phyloP scores from a whole-genome alignment of 1,140 invertebrate genomes.

The Drosophila fuyamai region DNA sequence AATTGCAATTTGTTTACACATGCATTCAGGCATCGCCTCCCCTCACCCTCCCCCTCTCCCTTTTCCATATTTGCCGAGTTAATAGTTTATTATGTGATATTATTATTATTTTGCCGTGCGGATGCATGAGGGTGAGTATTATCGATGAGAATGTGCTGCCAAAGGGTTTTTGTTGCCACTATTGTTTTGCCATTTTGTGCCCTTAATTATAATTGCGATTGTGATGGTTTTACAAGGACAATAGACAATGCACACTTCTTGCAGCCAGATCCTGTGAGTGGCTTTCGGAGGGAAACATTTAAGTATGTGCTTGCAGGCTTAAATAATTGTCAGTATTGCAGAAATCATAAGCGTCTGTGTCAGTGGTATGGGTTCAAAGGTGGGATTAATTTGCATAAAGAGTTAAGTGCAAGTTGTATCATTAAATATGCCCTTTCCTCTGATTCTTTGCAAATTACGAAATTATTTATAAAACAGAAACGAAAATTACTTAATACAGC shows the following conservation, averaged over 20 bases:
- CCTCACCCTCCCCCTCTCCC: neutral
- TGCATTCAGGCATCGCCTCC: slow-evolving; percentile 15
- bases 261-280: slow-evolving; percentile 22
- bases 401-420: slow-evolving; percentile 1
- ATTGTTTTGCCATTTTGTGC: slow-evolving; percentile 47
- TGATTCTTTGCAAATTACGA: neutral
- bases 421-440: slow-evolving; percentile 1
- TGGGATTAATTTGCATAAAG: slow-evolving; percentile 8
- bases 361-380: neutral
- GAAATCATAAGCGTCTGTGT: slow-evolving; percentile 1
- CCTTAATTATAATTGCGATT: slow-evolving; percentile 44
- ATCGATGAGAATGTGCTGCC: slow-evolving; percentile 35
- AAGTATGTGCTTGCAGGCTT: slow-evolving; percentile 7
- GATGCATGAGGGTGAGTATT: slow-evolving; percentile 16
- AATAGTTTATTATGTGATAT: slow-evolving; percentile 71
- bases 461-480: neutral
- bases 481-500: too few species aligned
- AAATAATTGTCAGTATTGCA: slow-evolving; percentile 26
- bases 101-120: slow-evolving; percentile 51
- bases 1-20: slow-evolving; percentile 71
- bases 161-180: slow-evolving; percentile 40
- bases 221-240: slow-evolving; percentile 45
- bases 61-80: slow-evolving; percentile 25
- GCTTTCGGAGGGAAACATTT: slow-evolving; percentile 8
- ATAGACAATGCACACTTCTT: slow-evolving; percentile 31